A percentile compares a stretch with the other conserved stretches of the same genome.
These are phyloP conservation scores for Zoanthus solanderi DNA, from an alignment of 92 coral and sea anemone genomes.

Conservation along the genomic window DNA sequence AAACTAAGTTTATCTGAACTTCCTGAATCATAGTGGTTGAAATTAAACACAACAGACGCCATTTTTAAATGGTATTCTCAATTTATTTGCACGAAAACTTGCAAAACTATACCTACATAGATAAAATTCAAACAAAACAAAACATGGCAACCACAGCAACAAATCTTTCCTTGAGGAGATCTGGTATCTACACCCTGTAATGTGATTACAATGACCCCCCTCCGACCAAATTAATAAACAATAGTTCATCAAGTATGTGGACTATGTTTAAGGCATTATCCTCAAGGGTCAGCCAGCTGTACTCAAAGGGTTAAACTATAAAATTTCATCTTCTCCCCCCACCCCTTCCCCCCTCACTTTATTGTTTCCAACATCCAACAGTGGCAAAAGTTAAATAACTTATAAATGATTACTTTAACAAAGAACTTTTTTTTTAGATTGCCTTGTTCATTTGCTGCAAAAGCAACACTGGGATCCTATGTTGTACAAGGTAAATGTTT, in stretches of 20 bases:
- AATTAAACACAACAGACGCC: slow-evolving; percentile 7
- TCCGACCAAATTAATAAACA: too few relatives aligned
- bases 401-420: not conserved
- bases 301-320: too few relatives aligned
- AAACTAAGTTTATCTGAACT: not conserved
- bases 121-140: not conserved
- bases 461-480: slow-evolving; percentile 94
- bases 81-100: not conserved
- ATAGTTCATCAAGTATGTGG: too few relatives aligned
- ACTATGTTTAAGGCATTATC: too few relatives aligned
- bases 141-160: not conserved
- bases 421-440: slow-evolving; percentile 52
- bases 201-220: too few relatives aligned
- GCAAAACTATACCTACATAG: not conserved
- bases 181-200: too few relatives aligned
- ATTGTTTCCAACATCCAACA: not conserved
- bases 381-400: not conserved
- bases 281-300: too few relatives aligned
- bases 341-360: too few relatives aligned
- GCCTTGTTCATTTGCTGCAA: slow-evolving; percentile 94
- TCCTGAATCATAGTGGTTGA: not conserved
- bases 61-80: slow-evolving; percentile 8
- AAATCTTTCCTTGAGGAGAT: not conserved
- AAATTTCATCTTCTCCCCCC: too few relatives aligned
- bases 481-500: slow-evolving; percentile 83